A percentile compares a stretch with the other conserved stretches of the same genome.
Conservation (phyloP, 2,113 vertebrate genomes). For the Anolis sagrei region DNA sequence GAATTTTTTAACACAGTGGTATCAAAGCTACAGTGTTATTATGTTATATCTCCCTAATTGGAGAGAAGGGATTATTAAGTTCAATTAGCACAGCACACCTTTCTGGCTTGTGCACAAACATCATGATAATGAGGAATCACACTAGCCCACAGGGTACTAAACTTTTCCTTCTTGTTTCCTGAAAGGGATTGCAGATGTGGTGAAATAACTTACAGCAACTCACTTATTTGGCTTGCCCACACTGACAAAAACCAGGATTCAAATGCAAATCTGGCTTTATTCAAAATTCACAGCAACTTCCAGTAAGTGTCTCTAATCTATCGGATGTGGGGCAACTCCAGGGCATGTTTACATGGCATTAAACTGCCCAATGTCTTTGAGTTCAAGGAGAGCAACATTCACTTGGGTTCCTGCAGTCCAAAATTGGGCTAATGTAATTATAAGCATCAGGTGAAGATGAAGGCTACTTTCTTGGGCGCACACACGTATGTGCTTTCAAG, state of each 20-base stretch:
- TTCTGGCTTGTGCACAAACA: conserved; percentile 24
- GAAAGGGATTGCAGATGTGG: not conserved
- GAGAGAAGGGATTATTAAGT: not conserved
- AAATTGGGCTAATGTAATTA: not conserved
- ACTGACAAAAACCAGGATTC: no score
- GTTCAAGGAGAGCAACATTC: not conserved
- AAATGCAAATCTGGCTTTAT: no score
- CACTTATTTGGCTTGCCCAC: not conserved
- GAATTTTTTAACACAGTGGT: not conserved
- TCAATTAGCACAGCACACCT: not conserved
- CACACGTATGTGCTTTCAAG: no score
- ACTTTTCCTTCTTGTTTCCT: conserved; percentile 9
- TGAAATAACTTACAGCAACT: not conserved
- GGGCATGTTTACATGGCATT: no score
- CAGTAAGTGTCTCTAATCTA: no score
- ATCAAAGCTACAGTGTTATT: not conserved
- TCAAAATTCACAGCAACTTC: no score
- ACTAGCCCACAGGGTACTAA: not conserved
- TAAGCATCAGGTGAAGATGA: not conserved
- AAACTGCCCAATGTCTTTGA: no score
- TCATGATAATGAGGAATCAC: conserved; percentile 30
- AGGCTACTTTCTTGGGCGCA: not conserved
- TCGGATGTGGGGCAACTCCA: no score
- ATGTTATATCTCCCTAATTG: not conserved
- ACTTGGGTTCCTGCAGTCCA: not conserved